Base-by-base conservation (phyloP, 2,797 vertebrate species). In the Karalla daura region DNA sequence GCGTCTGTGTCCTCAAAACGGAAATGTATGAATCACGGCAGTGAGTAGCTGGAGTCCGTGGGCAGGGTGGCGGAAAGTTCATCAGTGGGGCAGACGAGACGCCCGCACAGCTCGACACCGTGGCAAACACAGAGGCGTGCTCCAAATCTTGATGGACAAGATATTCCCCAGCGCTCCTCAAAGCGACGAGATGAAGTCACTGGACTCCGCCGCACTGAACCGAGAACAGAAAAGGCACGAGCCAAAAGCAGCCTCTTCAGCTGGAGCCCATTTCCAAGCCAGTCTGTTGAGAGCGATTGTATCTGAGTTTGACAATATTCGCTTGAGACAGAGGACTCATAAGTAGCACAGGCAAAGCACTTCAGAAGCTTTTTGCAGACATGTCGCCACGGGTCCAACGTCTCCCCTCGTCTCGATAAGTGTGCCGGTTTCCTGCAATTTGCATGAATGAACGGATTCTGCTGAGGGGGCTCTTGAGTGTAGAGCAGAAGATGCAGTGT, bases 21-120 rank as follows among this genome's bases (percentile, higher is more conserved):
- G 40, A 45, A 25, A 59, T 21, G 24, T 30, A 75, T 81, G 83
- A 84, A 72, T 89, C 83, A 83, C 51, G 71, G 46, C 46, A n/a
- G n/a, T 11, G 55, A 70, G 67, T 39, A 46, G 49, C 24, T 39
- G 58, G 15, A 73, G 61, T 80, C 74, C 15, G 63, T 71, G 56
- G 81, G 71, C 68, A 74, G 68, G 35, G 46, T 61, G 70, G 69
- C 63, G 50, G 5, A n/a, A 5, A 44, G 79, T 81, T 84, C 73
- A 81, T 21, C 49, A 47, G 65, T 74, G n/a, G 87, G 81, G 76
- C 85, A 83, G 72, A 80, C 74, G 0, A 44, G 37, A 54, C 41
- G 41, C 76, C 76, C 70, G 70, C 77, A 30, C 53, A 47, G 72
- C 18, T 33, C 13, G 32, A 60, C 7, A 5, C 65, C 68, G 50